These are phyloP conservation scores for Ictidomys tridecemlineatus DNA, from an alignment of 2,113 vertebrate genomes.

Conservation along the genomic window DNA sequence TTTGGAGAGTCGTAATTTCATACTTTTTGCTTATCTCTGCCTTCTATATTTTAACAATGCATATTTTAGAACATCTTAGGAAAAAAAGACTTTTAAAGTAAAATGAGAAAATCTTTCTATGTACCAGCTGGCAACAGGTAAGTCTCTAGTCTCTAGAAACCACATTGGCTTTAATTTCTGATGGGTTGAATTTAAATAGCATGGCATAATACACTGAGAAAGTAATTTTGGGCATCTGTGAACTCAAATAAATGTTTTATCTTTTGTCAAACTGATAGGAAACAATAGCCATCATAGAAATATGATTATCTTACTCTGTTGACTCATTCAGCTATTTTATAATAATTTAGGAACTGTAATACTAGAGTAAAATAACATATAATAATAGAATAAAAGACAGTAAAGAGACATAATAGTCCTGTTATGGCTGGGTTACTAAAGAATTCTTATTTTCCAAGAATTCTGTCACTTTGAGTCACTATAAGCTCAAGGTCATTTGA, in stretches of 20 bases:
- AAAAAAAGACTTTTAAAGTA: background rate
- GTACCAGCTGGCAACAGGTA: background rate
- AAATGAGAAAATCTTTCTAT: background rate
- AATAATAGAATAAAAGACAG: background rate
- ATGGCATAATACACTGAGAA: background rate
- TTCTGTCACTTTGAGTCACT: background rate
- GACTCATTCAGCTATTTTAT: background rate
- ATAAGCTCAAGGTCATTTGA: background rate
- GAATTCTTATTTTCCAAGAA: slow-evolving; percentile 52
- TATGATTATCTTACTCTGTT: background rate
- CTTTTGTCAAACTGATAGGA: background rate
- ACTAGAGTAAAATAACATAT: background rate
- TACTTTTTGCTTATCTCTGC: background rate
- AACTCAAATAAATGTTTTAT: slow-evolving; percentile 16
- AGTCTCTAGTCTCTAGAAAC: background rate
- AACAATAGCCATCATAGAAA: background rate
- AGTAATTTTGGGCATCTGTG: background rate
- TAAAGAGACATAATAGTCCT: background rate
- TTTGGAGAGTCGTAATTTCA: background rate
- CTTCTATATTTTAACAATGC: background rate
- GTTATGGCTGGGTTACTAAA: background rate
- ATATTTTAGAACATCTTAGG: background rate
- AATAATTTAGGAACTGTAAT: background rate
- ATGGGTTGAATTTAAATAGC: background rate
- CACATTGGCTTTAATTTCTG: background rate